Base-by-base conservation (phyloP, 2,113 vertebrate species). In the Romanogobio albipinnatus region DNA sequence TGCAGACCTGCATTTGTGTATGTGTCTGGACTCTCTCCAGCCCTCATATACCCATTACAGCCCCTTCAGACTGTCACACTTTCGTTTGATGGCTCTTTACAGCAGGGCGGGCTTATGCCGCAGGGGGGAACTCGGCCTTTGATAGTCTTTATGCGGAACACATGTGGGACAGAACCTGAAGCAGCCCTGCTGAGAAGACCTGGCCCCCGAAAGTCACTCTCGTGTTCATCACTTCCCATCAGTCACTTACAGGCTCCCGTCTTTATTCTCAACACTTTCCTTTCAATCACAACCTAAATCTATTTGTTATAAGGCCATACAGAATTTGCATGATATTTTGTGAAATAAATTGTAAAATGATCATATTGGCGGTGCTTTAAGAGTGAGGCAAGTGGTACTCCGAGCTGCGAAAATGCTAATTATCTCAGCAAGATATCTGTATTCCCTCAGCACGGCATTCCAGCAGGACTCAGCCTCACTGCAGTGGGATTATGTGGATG, bases 11-110 rank as follows among this genome's bases (percentile, higher is more conserved):
- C 81, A 74, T 81, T 76, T 84, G 56, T 75, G 75, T 81, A 33
- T 66, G 76, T 84, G 82, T 83, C 73, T 83, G 85, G 85, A 85
- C 76, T 79, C 83, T 79, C 74, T 88, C 87, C 81, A 79, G 81
- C n/a, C 56, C 66, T 77, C 85, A 83, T 87, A 83, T 87, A 81
- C 79, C 82, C 83, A 88, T 89, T 85, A 88, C 85, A 86, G 85
- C 81, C 83, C 85, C 74, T 89, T 86, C 85, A 86, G 87, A 86
- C 85, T 88, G 89, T 88, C 89, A 90, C 89, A 88, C 87, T 88
- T 88, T 87, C 83, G 77, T 90, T 88, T 90, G 89, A 88, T 90
- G 89, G 80, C 89, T 88, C 86, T 90, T 90, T 90, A 88, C 85
- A 90, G 85, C 85, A 88, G 85, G 85, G 81, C 85, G 83, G 81